Base-by-base conservation (phyloP, 2,888 invertebrate genomes). In the Brachyptera putata region DNA sequence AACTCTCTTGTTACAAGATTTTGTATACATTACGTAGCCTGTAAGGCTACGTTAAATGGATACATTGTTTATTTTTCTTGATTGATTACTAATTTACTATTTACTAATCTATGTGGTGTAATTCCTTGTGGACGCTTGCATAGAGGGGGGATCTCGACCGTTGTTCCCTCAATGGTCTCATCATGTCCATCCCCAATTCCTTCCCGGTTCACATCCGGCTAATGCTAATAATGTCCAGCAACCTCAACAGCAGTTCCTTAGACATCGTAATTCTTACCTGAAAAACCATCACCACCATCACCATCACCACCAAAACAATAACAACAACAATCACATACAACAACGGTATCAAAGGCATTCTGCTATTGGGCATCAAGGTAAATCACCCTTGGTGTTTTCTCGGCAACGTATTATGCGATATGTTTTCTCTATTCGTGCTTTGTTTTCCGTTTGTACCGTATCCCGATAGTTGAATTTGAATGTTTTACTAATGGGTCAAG, bases 141-240 rank as follows among this genome's bases (percentile, higher is more conserved):
- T 49, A 65, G 63, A 61, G 58, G 61, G 62, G 70, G 76, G 87
- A 75, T 84, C 87, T 72, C 84, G 91, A 74, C 92, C 92, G 71
- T 83, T 92, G 76, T 93, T 93, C 79, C 92, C 92, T 69, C 92
- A 93, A 82, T 93, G 93, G 92, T 92, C 92, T 70, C 92, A 92
- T 80, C 92, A 92, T 81, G 91, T 93, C 73, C 91, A 92, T 79
- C 92, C 93, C 70, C 92, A 93, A 83, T 93, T 92, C 82, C 84
- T 93, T 77, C 91, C 92, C 73, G 91, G 90, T 76, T 87, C 90
- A 77, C 91, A 91, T 80, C 89, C 90, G 1, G 53, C 53, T 2
- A 53, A 53, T 13, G 53, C 53, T 70, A 85, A 83, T 80, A 80
- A 72, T 78, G 78, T 69, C 73, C 53, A 53, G 21, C 74, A 71